Percentiles rank a stretch among this genome's conserved stretches.
These are phyloP conservation scores for Rhynchophorus ferrugineus DNA, from an alignment of 1,140 invertebrate genomes.

Conservation along the genomic window DNA sequence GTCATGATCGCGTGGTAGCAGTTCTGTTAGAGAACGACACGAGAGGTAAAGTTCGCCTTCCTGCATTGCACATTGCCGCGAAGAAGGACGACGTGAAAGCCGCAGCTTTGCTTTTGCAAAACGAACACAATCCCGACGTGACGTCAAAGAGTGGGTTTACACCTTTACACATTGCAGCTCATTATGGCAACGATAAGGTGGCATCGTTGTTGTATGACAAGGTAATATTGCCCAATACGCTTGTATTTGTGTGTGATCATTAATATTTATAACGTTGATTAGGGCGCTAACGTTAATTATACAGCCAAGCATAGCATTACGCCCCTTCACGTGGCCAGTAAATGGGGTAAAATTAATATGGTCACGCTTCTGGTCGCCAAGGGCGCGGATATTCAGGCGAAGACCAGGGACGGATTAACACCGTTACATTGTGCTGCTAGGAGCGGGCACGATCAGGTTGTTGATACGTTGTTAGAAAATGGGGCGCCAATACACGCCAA, in stretches of 20 bases:
- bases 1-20: slow-evolving; percentile 95
- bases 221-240: slow-evolving; percentile 10
- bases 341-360: slow-evolving; percentile 95
- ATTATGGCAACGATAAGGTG: slow-evolving; percentile 97
- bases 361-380: slow-evolving; percentile 67
- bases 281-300: slow-evolving; percentile 93
- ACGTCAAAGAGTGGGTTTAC: slow-evolving; percentile 98
- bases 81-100: slow-evolving; percentile 99
- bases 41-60: slow-evolving; percentile 80
- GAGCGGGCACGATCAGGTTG: slow-evolving; percentile 93
- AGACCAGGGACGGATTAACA: slow-evolving; percentile 91
- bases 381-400: slow-evolving; percentile 88
- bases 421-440: slow-evolving; percentile 88
- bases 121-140: slow-evolving; percentile 91
- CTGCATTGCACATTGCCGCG: slow-evolving; percentile 95
- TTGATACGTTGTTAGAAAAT: slow-evolving; percentile 84
- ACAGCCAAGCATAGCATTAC: slow-evolving; percentile 93
- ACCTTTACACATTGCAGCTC: slow-evolving; percentile 94
- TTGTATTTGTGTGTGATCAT: neutral
- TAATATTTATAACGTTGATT: neutral
- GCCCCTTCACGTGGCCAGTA: slow-evolving; percentile 88
- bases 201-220: slow-evolving; percentile 82
- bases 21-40: slow-evolving; percentile 93
- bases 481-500: slow-evolving; percentile 91
- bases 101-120: slow-evolving; percentile 82